Evolutionary conservation across 2,888 invertebrate species (phyloP).

Genomic region (Congeria kusceri): DNA sequence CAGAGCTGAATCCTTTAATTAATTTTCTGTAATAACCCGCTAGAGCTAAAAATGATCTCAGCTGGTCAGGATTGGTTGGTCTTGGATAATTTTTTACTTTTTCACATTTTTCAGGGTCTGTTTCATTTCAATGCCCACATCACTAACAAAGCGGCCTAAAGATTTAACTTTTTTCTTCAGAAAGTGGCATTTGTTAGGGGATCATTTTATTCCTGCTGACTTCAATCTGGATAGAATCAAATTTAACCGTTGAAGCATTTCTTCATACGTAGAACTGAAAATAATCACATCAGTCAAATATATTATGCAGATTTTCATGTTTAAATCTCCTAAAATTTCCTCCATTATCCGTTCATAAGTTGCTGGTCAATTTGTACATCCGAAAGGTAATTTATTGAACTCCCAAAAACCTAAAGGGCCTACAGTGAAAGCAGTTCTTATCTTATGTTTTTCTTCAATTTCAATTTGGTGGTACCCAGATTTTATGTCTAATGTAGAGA

Average conservation of each 20-base stretch:
- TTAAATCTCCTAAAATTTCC: constrained; percentile 21
- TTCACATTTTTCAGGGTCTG: constrained; percentile 13
- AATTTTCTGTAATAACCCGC: too few relatives aligned
- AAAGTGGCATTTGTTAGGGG: constrained; percentile 22
- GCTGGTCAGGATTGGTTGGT: constrained; percentile 20
- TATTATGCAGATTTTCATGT: too few relatives aligned
- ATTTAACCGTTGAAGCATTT: constrained; percentile 11
- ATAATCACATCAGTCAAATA: constrained; percentile 29
- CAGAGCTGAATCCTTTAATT: constrained; percentile 9
- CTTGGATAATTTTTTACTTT: constrained; percentile 15
- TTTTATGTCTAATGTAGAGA: constrained; percentile 20
- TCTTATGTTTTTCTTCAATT: constrained; percentile 19
- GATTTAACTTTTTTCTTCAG: constrained; percentile 6
- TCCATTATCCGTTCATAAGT: constrained; percentile 26
- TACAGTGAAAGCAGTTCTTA: constrained; percentile 25
- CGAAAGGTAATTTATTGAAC: constrained; percentile 28
- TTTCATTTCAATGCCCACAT: too few relatives aligned
- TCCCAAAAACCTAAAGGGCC: constrained; percentile 33
- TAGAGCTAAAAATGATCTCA: constrained; percentile 21
- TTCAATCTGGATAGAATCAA: not conserved
- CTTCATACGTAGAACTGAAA: constrained; percentile 18
- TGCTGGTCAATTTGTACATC: constrained; percentile 26
- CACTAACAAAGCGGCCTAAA: too few relatives aligned
- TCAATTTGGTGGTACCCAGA: constrained; percentile 20
- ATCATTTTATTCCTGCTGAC: not conserved